A percentile compares a stretch with the other conserved stretches of the same genome.
These are phyloP conservation scores for Diarsia brunnea DNA, from an alignment of 2,888 invertebrate species.

Conservation along the genomic window DNA sequence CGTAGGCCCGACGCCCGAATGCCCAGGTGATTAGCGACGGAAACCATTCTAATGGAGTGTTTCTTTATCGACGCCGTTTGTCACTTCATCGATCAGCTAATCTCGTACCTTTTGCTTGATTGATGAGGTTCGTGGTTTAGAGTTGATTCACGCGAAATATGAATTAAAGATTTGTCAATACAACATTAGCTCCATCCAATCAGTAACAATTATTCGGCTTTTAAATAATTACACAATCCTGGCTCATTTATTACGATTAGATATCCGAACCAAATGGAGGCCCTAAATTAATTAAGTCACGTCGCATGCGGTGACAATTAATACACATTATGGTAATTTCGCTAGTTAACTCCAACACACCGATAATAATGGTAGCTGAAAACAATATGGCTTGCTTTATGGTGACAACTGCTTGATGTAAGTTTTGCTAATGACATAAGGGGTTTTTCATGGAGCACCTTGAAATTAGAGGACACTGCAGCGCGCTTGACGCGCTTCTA, in stretches of 20 bases:
- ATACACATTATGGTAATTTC: slow-evolving; percentile 43
- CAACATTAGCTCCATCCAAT: neutral
- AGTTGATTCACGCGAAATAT: slow-evolving; percentile 15
- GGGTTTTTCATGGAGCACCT: neutral
- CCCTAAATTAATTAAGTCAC: slow-evolving; percentile 47
- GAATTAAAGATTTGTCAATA: neutral
- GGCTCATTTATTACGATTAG: slow-evolving; percentile 43
- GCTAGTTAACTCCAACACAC: slow-evolving; percentile 9
- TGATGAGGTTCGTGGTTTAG: slow-evolving; percentile 33
- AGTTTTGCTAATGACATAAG: neutral
- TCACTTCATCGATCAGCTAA: slow-evolving; percentile 79
- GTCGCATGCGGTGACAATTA: slow-evolving; percentile 35
- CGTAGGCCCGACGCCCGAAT: slow-evolving; percentile 59
- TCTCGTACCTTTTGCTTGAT: slow-evolving; percentile 42
- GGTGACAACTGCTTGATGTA: neutral
- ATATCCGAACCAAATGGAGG: slow-evolving; percentile 30
- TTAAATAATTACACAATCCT: slow-evolving; percentile 13
- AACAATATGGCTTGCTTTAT: slow-evolving; percentile 8
- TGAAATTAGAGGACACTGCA: neutral
- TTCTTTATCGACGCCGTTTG: slow-evolving; percentile 76
- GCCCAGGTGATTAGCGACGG: slow-evolving; percentile 74
- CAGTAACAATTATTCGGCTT: neutral
- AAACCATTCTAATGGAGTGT: slow-evolving; percentile 78
- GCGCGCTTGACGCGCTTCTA: too few species aligned
- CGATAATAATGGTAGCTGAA: slow-evolving; percentile 23